Conservation (phyloP, 2,888 invertebrate species). For the Drosophila algonquin region DNA sequence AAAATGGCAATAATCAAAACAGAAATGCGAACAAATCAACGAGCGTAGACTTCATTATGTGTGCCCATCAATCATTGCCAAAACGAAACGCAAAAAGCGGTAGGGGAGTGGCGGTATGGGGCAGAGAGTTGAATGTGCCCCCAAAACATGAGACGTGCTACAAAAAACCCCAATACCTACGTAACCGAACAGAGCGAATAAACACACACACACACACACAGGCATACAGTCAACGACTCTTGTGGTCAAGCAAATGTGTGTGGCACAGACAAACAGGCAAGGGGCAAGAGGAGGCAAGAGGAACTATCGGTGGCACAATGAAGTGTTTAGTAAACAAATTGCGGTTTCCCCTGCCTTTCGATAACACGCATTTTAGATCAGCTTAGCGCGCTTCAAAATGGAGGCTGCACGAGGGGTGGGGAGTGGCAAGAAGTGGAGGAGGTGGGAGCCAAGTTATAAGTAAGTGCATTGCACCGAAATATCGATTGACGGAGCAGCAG, state of each 20-base stretch:
- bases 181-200: conserved; percentile 14
- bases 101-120: conserved; percentile 26
- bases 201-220: conserved; percentile 28
- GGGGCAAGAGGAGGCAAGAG: conserved; percentile 2
- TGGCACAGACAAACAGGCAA: conserved; percentile 4
- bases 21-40: conserved; percentile 69
- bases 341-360: conserved; percentile 69
- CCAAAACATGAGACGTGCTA: conserved; percentile 37
- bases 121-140: conserved; percentile 57
- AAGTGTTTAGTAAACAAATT: conserved; percentile 80
- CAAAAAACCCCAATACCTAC: conserved; percentile 27
- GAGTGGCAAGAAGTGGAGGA: background rate
- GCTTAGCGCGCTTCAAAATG: conserved; percentile 25
- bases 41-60: conserved; percentile 71
- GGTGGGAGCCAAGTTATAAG: conserved; percentile 60
- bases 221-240: conserved; percentile 45
- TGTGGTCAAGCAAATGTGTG: conserved; percentile 38
- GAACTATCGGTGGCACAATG: conserved; percentile 70
- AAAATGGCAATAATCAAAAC: conserved; percentile 76
- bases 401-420: conserved; percentile 15
- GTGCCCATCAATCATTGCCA: conserved; percentile 73
- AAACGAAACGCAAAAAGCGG: conserved; percentile 47
- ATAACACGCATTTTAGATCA: conserved; percentile 63
- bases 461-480: conserved; percentile 79
- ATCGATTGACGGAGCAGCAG: conserved; percentile 68